Conservation (phyloP, 2,888 invertebrate species). For the Hipparchia sbordonii region DNA sequence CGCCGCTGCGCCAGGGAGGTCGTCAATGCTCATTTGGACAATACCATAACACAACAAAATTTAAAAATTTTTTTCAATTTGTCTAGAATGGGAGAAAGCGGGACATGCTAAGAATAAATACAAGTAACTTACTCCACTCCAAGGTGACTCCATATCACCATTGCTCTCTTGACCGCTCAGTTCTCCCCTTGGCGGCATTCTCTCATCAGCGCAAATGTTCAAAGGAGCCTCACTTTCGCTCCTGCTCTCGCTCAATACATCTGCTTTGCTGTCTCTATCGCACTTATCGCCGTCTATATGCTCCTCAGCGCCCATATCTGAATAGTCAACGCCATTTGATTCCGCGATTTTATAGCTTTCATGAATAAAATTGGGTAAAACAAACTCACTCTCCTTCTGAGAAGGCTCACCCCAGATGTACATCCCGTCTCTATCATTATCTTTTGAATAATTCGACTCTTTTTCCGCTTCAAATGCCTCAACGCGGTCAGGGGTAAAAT, state of each 20-base stretch:
- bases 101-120: not conserved
- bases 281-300: constrained; percentile 51
- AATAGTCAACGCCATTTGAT: constrained; percentile 62
- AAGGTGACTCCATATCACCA: constrained; percentile 89
- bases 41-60: no score
- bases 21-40: no score
- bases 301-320: constrained; percentile 53
- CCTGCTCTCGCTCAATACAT: constrained; percentile 65
- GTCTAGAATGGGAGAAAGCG: not conserved
- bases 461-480: constrained; percentile 68
- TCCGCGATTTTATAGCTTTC: constrained; percentile 76
- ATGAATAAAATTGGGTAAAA: constrained; percentile 74
- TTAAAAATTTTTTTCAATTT: no score
- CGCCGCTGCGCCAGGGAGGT: no score
- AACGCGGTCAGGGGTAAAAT: constrained; percentile 72
- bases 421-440: constrained; percentile 59
- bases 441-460: constrained; percentile 56
- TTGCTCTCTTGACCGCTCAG: constrained; percentile 94
- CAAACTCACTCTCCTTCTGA: constrained; percentile 71
- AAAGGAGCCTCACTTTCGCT: constrained; percentile 71
- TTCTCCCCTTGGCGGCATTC: constrained; percentile 94
- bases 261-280: constrained; percentile 67
- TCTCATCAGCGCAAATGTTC: constrained; percentile 92
- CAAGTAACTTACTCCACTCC: constrained; percentile 85
- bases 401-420: constrained; percentile 74